These are phyloP conservation scores for Caenorhabditis wallacei DNA, from an alignment of 2,888 invertebrate species.

Conservation along the genomic window DNA sequence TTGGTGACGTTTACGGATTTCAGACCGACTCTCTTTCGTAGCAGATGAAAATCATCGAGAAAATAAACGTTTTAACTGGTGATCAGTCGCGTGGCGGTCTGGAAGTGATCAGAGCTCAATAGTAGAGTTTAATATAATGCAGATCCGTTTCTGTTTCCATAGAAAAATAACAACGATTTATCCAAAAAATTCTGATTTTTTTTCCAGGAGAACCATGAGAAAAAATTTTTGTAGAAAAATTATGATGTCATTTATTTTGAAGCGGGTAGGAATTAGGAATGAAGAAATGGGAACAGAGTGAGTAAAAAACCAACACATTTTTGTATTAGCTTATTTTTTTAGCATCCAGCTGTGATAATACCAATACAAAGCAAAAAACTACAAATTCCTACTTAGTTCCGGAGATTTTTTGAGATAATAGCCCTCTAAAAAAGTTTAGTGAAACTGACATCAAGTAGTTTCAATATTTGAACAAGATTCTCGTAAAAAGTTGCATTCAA, in stretches of 20 bases:
- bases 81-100: slow-evolving; percentile 42
- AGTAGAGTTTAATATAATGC: slow-evolving; percentile 11
- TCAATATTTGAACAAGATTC: slow-evolving; percentile 1
- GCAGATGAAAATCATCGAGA: slow-evolving; percentile 13
- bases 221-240: no score
- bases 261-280: neutral
- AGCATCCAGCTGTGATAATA: no score
- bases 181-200: neutral
- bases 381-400: no score
- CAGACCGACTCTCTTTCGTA: neutral
- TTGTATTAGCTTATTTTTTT: neutral
- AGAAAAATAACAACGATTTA: slow-evolving; percentile 12
- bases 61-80: slow-evolving; percentile 29
- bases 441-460: slow-evolving; percentile 15
- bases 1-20: slow-evolving; percentile 17
- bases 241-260: neutral
- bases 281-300: neutral
- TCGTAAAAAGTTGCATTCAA: slow-evolving; percentile 24
- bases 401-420: no score
- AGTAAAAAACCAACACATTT: neutral
- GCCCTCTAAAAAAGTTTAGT: no score
- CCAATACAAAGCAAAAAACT: no score
- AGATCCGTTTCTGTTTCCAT: neutral
- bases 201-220: neutral
- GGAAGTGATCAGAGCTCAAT: slow-evolving; percentile 50